A percentile compares a stretch with the other conserved stretches of the same genome.
phyloP scores from a whole-genome alignment of 2,113 vertebrate species.

The Oenanthe oenanthe region DNA sequence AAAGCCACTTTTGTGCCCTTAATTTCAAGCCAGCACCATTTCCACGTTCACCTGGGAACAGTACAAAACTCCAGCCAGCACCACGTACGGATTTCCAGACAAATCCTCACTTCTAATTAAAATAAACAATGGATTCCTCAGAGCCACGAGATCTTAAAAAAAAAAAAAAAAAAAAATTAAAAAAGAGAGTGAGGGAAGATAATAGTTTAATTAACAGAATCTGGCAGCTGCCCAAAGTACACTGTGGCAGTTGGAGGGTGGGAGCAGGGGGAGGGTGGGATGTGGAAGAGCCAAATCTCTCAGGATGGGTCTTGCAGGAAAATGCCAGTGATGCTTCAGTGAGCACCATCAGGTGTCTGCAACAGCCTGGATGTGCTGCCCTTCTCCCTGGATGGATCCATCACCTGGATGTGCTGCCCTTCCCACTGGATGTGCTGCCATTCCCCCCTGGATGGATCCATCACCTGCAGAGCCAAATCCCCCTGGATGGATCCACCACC shows the following conservation, averaged over 20 bases:
- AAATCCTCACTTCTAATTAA: constrained; percentile 73
- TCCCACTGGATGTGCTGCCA: background rate
- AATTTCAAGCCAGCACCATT: background rate
- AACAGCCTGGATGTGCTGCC: accelerated
- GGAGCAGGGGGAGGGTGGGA: constrained; percentile 64
- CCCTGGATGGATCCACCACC: accelerated
- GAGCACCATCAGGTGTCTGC: background rate
- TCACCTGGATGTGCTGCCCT: background rate
- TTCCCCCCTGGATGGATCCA: too few relatives aligned
- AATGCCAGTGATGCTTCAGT: background rate
- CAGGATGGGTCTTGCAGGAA: constrained; percentile 69
- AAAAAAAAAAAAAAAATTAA: background rate
- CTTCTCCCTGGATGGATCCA: too few relatives aligned
- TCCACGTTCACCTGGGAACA: constrained; percentile 13
- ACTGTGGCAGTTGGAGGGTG: constrained; percentile 67
- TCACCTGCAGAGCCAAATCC: too few relatives aligned
- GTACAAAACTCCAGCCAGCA: background rate
- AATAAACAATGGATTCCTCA: constrained; percentile 75
- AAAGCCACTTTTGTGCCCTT: constrained; percentile 5
- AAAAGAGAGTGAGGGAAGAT: constrained; percentile 19
- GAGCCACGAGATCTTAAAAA: constrained; percentile 57
- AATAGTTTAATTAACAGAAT: constrained; percentile 80
- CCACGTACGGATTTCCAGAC: background rate
- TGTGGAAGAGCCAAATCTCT: constrained; percentile 54
- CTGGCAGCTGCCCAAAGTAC: constrained; percentile 74